A percentile compares a stretch with the other conserved stretches of the same genome.
Conservation (phyloP, 2,888 invertebrate species). For the Cerastoderma edule region DNA sequence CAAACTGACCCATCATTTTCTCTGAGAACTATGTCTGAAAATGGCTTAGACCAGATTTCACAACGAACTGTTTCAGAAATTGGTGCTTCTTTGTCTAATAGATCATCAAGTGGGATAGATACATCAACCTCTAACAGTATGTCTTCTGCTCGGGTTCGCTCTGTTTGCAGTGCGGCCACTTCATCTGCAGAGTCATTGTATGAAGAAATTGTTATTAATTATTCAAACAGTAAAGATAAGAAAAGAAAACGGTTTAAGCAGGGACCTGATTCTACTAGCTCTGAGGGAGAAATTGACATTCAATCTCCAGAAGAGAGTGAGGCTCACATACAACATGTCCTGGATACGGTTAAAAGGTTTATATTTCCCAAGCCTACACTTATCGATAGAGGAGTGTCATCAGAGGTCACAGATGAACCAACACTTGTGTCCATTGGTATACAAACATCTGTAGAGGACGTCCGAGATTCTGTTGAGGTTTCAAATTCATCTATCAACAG, state of each 20-base stretch:
- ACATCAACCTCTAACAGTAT: constrained; percentile 35
- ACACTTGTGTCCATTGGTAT: constrained; percentile 50
- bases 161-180: constrained; percentile 39
- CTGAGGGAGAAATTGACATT: constrained; percentile 45
- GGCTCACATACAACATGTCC: constrained; percentile 46
- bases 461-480: constrained; percentile 44
- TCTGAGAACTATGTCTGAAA: constrained; percentile 55
- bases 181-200: constrained; percentile 45
- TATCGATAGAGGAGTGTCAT: constrained; percentile 52
- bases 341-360: constrained; percentile 55
- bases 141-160: constrained; percentile 47
- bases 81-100: constrained; percentile 46
- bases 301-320: constrained; percentile 34
- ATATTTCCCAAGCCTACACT: constrained; percentile 48
- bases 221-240: constrained; percentile 18
- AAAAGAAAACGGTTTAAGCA: background rate
- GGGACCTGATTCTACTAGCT: constrained; percentile 21
- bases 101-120: constrained; percentile 42
- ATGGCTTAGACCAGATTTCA: constrained; percentile 43
- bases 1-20: constrained; percentile 48
- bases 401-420: constrained; percentile 31
- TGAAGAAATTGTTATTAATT: constrained; percentile 55
- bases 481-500: constrained; percentile 8
- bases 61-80: constrained; percentile 48
- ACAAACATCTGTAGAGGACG: constrained; percentile 47